Evolutionary conservation across 2,888 invertebrate genomes (phyloP).

Genomic region (Plutella xylostella): DNA sequence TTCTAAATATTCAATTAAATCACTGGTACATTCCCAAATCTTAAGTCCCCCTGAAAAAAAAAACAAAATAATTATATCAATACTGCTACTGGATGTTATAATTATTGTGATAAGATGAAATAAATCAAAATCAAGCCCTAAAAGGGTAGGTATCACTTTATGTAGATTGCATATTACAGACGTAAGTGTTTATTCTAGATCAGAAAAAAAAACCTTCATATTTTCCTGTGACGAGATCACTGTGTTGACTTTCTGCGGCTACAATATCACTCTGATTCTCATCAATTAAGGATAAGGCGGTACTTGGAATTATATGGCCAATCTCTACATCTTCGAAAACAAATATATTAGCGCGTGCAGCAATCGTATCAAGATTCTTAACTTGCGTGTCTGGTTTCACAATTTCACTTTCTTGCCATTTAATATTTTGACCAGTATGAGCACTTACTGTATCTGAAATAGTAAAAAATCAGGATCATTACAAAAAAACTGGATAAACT

Average conservation of each 20-base stretch:
- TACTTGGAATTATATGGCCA: conserved; percentile 51
- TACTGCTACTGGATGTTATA: background rate
- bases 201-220: conserved; percentile 76
- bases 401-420: conserved; percentile 45
- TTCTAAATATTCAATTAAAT: conserved; percentile 77
- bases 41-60: conserved; percentile 85
- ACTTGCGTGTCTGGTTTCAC: conserved; percentile 35
- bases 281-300: conserved; percentile 34
- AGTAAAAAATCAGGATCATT: too few relatives aligned
- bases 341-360: conserved; percentile 48
- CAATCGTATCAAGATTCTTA: conserved; percentile 33
- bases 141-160: background rate
- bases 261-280: conserved; percentile 48
- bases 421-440: conserved; percentile 15
- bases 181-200: too few relatives aligned
- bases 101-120: background rate
- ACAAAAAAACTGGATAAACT: too few relatives aligned
- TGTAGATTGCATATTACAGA: background rate
- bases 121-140: background rate
- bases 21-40: conserved; percentile 95
- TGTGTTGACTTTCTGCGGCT: conserved; percentile 73
- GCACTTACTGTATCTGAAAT: background rate
- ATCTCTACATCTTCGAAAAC: conserved; percentile 52
- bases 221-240: conserved; percentile 79
- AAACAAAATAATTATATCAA: conserved; percentile 19